Evolutionary conservation across 2,888 invertebrate genomes (phyloP).

Genomic region (Aproaerema taeniolella): DNA sequence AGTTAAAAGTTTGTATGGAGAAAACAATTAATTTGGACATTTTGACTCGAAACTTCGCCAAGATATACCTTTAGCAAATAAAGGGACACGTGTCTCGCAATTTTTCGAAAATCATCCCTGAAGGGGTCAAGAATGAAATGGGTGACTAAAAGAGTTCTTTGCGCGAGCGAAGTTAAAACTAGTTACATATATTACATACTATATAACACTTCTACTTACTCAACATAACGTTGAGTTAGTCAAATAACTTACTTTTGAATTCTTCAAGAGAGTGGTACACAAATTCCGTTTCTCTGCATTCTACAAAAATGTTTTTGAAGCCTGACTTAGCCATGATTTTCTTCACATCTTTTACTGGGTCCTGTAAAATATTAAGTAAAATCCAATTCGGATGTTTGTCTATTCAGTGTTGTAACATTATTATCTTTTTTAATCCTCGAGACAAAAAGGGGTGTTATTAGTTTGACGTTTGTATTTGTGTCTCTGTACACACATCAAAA

Average conservation of each 20-base stretch:
- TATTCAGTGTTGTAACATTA: not conserved
- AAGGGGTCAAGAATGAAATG: no score
- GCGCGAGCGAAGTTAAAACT: no score
- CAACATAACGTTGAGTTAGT: not conserved
- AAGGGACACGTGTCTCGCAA: not conserved
- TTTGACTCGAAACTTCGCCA: no score
- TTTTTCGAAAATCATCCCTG: not conserved
- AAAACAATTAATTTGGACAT: no score
- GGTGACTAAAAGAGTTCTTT: no score
- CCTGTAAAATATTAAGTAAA: conserved; percentile 28
- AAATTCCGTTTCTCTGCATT: conserved; percentile 75
- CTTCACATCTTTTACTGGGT: conserved; percentile 76
- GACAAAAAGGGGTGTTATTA: no score
- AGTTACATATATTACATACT: not conserved
- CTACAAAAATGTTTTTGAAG: conserved; percentile 78
- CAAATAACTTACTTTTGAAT: conserved; percentile 73
- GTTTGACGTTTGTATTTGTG: no score
- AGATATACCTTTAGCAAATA: not conserved
- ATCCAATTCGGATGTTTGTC: not conserved
- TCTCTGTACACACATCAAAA: not conserved
- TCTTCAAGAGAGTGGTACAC: conserved; percentile 74
- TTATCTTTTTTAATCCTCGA: not conserved
- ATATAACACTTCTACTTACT: not conserved
- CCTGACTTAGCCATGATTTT: conserved; percentile 77
- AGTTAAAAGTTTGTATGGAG: no score